These are phyloP conservation scores for Acrossocheilus fasciatus DNA, from an alignment of 2,797 vertebrate species.

Conservation along the genomic window DNA sequence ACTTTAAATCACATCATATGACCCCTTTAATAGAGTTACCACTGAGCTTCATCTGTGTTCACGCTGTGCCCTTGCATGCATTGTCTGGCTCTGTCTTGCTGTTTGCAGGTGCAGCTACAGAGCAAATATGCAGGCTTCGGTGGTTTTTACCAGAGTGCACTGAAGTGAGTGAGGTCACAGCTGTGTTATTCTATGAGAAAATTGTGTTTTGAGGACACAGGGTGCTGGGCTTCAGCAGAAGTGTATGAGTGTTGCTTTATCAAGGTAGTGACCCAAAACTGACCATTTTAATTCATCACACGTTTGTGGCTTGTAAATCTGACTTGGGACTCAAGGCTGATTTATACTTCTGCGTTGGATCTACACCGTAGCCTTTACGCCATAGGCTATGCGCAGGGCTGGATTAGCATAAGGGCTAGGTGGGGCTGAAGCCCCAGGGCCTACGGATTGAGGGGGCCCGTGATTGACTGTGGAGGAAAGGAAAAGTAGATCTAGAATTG, in stretches of 20 bases:
- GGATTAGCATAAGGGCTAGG: too few relatives aligned
- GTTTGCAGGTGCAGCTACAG: slow-evolving; percentile 53
- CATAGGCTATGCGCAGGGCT: too few relatives aligned
- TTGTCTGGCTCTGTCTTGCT: slow-evolving; percentile 30
- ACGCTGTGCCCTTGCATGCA: slow-evolving; percentile 2
- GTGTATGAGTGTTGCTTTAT: neutral
- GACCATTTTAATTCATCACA: slow-evolving; percentile 13
- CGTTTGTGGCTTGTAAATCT: neutral
- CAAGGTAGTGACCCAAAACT: neutral
- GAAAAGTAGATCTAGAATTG: too few relatives aligned
- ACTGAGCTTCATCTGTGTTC: slow-evolving; percentile 44
- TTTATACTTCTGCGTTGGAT: too few relatives aligned
- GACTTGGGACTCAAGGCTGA: too few relatives aligned
- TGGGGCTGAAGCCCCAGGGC: too few relatives aligned
- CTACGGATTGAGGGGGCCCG: too few relatives aligned
- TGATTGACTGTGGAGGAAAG: too few relatives aligned
- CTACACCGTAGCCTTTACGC: too few relatives aligned
- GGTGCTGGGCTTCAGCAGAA: neutral
- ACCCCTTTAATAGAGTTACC: slow-evolving; percentile 42
- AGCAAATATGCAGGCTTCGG: slow-evolving; percentile 49
- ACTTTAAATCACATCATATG: too few relatives aligned
- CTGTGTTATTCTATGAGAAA: slow-evolving; percentile 37
- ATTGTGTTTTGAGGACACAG: neutral
- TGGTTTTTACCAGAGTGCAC: slow-evolving; percentile 34
- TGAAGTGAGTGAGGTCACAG: slow-evolving; percentile 3